Evolutionary conservation across 1,140 invertebrate genomes (phyloP).

Genomic region (Camponotus vicinus): DNA sequence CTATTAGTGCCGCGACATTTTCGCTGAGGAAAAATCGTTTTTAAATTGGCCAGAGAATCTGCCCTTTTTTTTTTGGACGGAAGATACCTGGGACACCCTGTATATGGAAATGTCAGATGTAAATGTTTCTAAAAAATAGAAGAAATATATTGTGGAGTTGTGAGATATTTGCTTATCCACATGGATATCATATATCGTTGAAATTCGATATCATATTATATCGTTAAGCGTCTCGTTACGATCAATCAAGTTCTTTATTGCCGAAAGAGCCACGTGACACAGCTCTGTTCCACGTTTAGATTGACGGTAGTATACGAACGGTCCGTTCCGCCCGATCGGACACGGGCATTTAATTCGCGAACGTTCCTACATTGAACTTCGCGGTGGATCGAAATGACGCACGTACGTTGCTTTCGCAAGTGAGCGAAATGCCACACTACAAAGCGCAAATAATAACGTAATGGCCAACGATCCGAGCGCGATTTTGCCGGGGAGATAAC

Average conservation of each 20-base stretch:
- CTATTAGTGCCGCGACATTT: too few relatives aligned
- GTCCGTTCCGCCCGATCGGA: slow-evolving; percentile 38
- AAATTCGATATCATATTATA: not conserved
- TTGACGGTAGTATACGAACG: not conserved
- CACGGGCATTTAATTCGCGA: slow-evolving; percentile 17
- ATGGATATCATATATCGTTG: not conserved
- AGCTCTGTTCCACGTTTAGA: not conserved
- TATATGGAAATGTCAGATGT: not conserved
- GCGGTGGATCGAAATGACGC: slow-evolving; percentile 3
- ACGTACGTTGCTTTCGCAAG: slow-evolving; percentile 37
- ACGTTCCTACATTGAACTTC: slow-evolving; percentile 48
- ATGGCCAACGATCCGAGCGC: slow-evolving; percentile 31
- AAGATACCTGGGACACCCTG: too few relatives aligned
- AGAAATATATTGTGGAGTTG: not conserved
- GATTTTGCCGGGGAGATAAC: not conserved
- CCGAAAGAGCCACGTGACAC: not conserved
- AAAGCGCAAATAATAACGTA: slow-evolving; percentile 26
- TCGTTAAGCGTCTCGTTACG: slow-evolving; percentile 1
- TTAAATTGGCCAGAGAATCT: too few relatives aligned
- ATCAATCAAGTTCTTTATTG: not conserved
- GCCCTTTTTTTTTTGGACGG: too few relatives aligned
- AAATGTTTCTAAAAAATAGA: not conserved
- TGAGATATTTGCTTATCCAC: not conserved
- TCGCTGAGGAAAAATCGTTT: too few relatives aligned
- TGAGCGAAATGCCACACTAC: slow-evolving; percentile 16